Percentiles rank a stretch among this genome's conserved stretches.
These are phyloP conservation scores for Apostichopus parvimensis DNA, from an alignment of 35 echinoderm and acorn worm genomes.

Conservation along the genomic window DNA sequence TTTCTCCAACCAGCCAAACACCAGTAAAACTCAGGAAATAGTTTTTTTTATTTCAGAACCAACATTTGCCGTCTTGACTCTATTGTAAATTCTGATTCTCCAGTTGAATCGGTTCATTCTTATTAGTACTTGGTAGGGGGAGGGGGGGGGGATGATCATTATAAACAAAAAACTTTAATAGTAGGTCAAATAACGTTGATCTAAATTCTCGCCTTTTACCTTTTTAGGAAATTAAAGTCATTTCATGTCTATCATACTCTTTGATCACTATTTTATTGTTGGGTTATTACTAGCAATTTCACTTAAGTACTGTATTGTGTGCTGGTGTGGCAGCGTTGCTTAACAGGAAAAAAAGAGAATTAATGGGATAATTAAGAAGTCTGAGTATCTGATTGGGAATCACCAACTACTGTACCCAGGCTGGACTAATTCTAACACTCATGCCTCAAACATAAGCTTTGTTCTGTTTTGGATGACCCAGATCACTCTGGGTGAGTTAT, in stretches of 20 bases:
- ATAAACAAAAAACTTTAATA: neutral
- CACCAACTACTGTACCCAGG: neutral
- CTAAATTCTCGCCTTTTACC: constrained; percentile 1
- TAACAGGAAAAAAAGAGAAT: neutral
- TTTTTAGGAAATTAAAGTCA: neutral
- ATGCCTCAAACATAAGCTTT: too few relatives aligned
- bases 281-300: neutral
- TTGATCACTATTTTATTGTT: neutral
- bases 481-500: too few relatives aligned
- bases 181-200: neutral
- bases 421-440: neutral
- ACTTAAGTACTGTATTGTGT: neutral
- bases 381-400: neutral
- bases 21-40: neutral
- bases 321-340: neutral
- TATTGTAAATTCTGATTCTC: neutral
- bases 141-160: neutral
- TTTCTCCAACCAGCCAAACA: neutral
- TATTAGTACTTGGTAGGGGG: neutral
- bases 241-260: constrained; percentile 18
- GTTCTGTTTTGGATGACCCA: too few relatives aligned
- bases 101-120: constrained; percentile 1
- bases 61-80: neutral
- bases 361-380: neutral
- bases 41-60: neutral